Evolutionary conservation across 2,113 vertebrate species (phyloP), one percentile per base, ranked within the genome.

Genomic region (Lanius ludovicianus): DNA sequence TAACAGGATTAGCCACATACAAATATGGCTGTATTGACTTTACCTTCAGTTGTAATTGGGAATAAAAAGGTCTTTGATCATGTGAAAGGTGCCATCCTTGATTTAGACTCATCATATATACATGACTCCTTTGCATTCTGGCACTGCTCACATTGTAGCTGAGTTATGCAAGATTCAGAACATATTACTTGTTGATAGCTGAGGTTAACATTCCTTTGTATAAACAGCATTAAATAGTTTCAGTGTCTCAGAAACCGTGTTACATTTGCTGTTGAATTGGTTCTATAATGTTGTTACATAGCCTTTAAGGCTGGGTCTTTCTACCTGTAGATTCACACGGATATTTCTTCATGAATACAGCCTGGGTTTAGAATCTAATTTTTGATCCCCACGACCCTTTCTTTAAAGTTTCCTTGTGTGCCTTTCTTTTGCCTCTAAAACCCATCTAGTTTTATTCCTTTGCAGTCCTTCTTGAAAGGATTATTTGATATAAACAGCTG

Each of bases 401-500:
- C 31, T 37, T n/a, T 85, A 15, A 81, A 70, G 37, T 52, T 84
- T 41, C 24, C 56, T 79, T 31, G 8, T 56, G 5, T 46, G 49
- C 28, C 46, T 79, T 77, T 84, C 35, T 89, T 91, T 89, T 87
- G 23, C 49, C 25, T 84, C 53, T 50, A 62, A 96, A 95, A 35
- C 24, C 2, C 18, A 70, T 42, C 57, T 53, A 91, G 25, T 79
- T 95, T 87, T 89, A 57, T 85, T 91, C 23, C 39, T 91, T 20
- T 1, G 0, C 31, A 49, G 37, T 83, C 37, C 3, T 78, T 31
- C 79, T 79, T 89, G 41, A 94, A 82, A 87, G 20, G 41, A 81
- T 46, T 93, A 93, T 79, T 78, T 85, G 53, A 49, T 65, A 69
- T 37, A 90, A 96, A 65, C 79, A 86, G 63, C 67, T 91, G 89